Conservation (phyloP, 2,797 vertebrate genomes). For the Acanthurus lineatus region DNA sequence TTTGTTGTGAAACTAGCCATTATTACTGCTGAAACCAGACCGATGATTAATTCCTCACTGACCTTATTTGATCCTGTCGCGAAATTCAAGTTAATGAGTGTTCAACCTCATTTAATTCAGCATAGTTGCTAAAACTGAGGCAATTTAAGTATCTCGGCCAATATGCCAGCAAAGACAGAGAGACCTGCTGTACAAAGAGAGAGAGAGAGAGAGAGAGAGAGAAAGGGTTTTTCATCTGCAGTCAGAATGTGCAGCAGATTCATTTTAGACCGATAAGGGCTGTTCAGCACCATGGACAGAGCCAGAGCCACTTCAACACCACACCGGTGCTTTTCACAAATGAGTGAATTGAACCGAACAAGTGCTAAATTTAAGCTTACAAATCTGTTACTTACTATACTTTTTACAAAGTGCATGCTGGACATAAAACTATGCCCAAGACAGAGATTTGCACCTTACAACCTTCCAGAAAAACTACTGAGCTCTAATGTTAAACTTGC, state of each 20-base stretch:
- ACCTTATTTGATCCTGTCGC: conserved; percentile 49
- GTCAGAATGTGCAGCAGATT: conserved; percentile 22
- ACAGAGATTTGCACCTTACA: not conserved
- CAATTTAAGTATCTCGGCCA: conserved; percentile 43
- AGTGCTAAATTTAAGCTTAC: not conserved
- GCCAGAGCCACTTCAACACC: not conserved
- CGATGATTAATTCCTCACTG: conserved; percentile 43
- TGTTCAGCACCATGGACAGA: conserved; percentile 6
- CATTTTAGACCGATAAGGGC: not conserved
- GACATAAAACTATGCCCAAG: not conserved
- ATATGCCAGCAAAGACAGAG: not conserved
- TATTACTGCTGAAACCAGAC: conserved; percentile 19
- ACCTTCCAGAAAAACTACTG: not conserved
- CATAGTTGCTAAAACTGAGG: conserved; percentile 39
- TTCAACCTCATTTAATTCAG: conserved; percentile 59
- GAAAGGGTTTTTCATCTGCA: not conserved
- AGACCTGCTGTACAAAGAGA: not conserved
- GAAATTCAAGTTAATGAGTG: conserved; percentile 60
- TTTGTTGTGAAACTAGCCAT: not conserved
- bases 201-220: too few relatives aligned
- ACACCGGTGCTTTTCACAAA: not conserved
- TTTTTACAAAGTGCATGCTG: not conserved
- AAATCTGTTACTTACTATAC: not conserved
- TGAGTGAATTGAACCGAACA: conserved; percentile 3
- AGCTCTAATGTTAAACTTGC: not conserved